phyloP scores from a whole-genome alignment of 1,140 invertebrate genomes.

The Megalopta genalis region DNA sequence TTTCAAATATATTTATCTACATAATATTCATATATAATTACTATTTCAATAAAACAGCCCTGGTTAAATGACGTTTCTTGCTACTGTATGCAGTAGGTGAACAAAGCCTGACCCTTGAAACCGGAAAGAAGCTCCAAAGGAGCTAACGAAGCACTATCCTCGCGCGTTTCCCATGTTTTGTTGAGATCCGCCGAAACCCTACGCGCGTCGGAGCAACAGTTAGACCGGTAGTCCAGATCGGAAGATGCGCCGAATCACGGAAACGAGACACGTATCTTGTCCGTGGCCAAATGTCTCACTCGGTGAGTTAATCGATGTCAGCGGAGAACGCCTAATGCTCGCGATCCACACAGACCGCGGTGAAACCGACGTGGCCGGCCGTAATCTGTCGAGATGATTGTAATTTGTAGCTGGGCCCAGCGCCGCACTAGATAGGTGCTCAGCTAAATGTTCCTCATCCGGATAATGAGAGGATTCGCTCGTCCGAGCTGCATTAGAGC shows the following conservation, averaged over 20 bases:
- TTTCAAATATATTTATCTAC: too few species aligned
- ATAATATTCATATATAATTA: too few species aligned
- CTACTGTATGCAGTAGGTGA: too few species aligned
- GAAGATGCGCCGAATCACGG: neutral
- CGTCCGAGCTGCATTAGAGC: slow-evolving; percentile 37
- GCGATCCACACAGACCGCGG: neutral
- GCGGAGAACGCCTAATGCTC: neutral
- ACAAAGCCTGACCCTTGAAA: neutral
- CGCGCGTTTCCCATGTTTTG: neutral
- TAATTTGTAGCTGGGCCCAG: slow-evolving; percentile 46
- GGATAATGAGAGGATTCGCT: slow-evolving; percentile 54
- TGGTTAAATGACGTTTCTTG: too few species aligned
- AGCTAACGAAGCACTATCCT: neutral
- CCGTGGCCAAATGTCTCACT: slow-evolving; percentile 38
- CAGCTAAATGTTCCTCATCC: slow-evolving; percentile 48
- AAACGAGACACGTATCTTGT: too few species aligned
- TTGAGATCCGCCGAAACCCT: neutral
- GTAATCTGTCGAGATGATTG: slow-evolving; percentile 45
- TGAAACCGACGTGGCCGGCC: neutral
- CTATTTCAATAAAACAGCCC: too few species aligned
- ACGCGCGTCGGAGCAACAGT: neutral
- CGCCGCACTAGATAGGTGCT: slow-evolving; percentile 36
- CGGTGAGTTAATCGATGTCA: slow-evolving; percentile 15
- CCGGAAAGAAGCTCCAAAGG: neutral
- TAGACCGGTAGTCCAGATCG: neutral